Evolutionary conservation across 1,140 invertebrate species (phyloP).

Genomic region (Dendrolimus punctatus): DNA sequence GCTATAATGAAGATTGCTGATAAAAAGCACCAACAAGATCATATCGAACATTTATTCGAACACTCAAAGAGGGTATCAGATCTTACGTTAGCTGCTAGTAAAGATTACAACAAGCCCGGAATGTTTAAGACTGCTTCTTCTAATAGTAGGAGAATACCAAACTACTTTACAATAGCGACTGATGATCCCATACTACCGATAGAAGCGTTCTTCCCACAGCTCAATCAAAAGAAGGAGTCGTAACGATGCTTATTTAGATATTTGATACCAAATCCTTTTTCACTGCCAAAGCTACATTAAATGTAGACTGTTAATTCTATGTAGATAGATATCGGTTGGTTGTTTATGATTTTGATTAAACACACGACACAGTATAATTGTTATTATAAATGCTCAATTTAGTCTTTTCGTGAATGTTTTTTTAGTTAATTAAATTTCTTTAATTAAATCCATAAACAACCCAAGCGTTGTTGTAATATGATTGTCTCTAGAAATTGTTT

Average conservation of each 20-base stretch:
- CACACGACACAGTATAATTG: no score
- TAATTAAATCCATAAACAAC: background rate
- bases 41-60: slow-evolving; percentile 54
- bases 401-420: no score
- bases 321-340: background rate
- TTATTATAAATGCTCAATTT: no score
- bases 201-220: slow-evolving; percentile 75
- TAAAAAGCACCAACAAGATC: slow-evolving; percentile 51
- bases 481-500: background rate
- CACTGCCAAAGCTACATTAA: slow-evolving; percentile 51
- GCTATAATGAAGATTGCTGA: slow-evolving; percentile 73
- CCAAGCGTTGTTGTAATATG: background rate
- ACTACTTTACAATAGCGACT: slow-evolving; percentile 75
- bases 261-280: slow-evolving; percentile 46
- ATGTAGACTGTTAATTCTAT: slow-evolving; percentile 13
- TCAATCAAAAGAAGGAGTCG: slow-evolving; percentile 72
- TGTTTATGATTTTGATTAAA: no score
- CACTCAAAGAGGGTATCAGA: slow-evolving; percentile 74
- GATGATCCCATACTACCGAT: slow-evolving; percentile 77
- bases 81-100: slow-evolving; percentile 72
- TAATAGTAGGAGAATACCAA: slow-evolving; percentile 71
- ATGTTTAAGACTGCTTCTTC: slow-evolving; percentile 71
- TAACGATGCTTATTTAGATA: slow-evolving; percentile 36
- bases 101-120: slow-evolving; percentile 73
- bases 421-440: no score